Base-by-base conservation (phyloP, 2,113 vertebrate species). In the Nothocercus nigrocapillus region DNA sequence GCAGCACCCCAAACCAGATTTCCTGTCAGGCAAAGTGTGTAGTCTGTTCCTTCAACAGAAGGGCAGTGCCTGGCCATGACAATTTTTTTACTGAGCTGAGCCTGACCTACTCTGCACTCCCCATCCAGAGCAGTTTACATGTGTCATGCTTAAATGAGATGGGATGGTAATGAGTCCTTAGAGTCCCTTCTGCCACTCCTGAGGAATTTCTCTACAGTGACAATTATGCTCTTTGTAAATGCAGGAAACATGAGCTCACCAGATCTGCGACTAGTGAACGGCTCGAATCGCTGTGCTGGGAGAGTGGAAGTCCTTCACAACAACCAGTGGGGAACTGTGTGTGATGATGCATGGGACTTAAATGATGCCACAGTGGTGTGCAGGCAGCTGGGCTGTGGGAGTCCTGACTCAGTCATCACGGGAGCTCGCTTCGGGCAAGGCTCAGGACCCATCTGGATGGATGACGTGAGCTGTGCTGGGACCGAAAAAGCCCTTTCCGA, bases 61-160 rank as follows among this genome's bases (percentile, higher is more conserved):
- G 2, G 3, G 17, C 49, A 72, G 51, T 32, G 6, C 6, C 5
- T 1, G 1, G 15, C 27, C 13, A 19, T 0, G 2, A 20, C 51
- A 47, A 47, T 8, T 5, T 13, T 53, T 67, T 22, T n/a, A 9
- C 36, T 36, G 36, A 36, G 3, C 8, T 32, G 42, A 11, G 18
- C 22, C 27, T 61, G 54, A 18, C 62, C 53, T 14, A 6, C 34
- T 56, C 54, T 32, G 54, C 28, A 18, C 28, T 56, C 30, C 19
- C 68, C 45, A 22, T 72, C n/a, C n/a, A 42, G 30, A 34, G 47
- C 15, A 17, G 28, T 9, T 9, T 18, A 7, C 16, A 30, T 2
- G 1, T 3, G 5, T 28, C 68, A 7, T 34, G 8, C 22, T 7
- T 13, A 4, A 11, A 51, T 53, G 38, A 15, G 5, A 25, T 58